A percentile compares a stretch with the other conserved stretches of the same genome.
phyloP scores from a whole-genome alignment of 2,113 vertebrate genomes.

The Ginglymostoma cirratum region DNA sequence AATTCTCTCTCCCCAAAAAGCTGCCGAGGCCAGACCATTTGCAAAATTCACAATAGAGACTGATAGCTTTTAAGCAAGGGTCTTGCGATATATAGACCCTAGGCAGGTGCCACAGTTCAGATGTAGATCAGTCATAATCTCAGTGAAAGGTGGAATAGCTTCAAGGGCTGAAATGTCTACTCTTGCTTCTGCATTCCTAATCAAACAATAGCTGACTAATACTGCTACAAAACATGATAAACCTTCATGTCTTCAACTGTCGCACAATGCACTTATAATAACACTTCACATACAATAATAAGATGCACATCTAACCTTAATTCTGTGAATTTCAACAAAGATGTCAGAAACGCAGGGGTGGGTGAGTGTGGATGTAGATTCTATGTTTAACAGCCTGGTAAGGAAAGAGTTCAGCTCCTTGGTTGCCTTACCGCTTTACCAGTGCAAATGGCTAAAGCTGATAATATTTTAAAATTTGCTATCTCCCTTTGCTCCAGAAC shows the following conservation, averaged over 20 bases:
- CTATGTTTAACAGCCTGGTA: not conserved
- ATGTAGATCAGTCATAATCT: too few relatives aligned
- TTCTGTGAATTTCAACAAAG: not conserved
- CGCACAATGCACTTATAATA: not conserved
- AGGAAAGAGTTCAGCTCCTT: too few relatives aligned
- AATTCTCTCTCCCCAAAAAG: too few relatives aligned
- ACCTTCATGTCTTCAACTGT: not conserved
- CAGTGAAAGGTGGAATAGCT: too few relatives aligned
- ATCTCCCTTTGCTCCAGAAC: too few relatives aligned
- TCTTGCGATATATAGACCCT: not conserved
- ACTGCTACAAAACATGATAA: not conserved
- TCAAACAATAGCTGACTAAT: not conserved
- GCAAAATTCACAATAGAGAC: not conserved
- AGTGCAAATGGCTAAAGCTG: not conserved
- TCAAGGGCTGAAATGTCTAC: too few relatives aligned
- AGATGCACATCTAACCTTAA: not conserved
- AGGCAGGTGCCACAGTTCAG: too few relatives aligned
- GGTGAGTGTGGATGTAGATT: not conserved
- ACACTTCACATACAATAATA: not conserved
- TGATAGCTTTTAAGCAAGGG: not conserved
- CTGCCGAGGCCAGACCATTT: not conserved
- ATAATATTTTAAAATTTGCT: too few relatives aligned
- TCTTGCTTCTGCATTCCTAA: too few relatives aligned
- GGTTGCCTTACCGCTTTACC: not conserved
- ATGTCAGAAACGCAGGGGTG: too few relatives aligned